Percentiles rank a stretch among this genome's conserved stretches.
phyloP scores from a whole-genome alignment of 2,113 vertebrate species.

The Mesoclemmys tuberculata region DNA sequence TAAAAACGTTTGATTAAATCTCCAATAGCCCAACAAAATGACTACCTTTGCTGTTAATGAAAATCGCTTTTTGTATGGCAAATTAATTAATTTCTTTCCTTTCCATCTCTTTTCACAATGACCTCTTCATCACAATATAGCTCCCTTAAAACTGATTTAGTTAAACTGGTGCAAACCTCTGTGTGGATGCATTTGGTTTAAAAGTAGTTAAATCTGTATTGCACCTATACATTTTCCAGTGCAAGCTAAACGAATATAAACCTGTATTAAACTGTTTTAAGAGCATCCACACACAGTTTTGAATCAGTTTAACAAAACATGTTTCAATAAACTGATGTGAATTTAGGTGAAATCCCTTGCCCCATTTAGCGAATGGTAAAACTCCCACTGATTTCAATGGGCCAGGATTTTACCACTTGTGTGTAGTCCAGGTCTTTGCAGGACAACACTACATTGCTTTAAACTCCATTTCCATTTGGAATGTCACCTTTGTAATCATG shows the following conservation, averaged over 20 bases:
- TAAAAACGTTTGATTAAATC: background rate
- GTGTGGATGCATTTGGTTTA: background rate
- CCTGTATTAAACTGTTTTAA: background rate
- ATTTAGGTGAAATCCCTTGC: background rate
- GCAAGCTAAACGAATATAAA: background rate
- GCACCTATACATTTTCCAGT: background rate
- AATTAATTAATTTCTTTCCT: conserved; percentile 48
- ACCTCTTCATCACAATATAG: background rate
- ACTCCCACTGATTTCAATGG: background rate
- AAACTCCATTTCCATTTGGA: background rate
- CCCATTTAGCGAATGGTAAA: background rate
- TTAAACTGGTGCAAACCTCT: too few species aligned
- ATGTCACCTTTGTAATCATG: background rate
- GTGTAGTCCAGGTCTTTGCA: background rate
- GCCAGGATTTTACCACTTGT: background rate
- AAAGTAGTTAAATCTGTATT: background rate
- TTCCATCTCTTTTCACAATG: background rate
- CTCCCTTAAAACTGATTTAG: background rate
- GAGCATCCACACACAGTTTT: background rate
- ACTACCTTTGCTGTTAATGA: conserved; percentile 13
- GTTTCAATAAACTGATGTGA: background rate
- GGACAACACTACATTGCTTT: background rate
- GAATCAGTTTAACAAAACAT: background rate
- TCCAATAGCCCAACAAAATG: background rate
- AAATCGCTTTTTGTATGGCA: conserved; percentile 26